A percentile compares a stretch with the other conserved stretches of the same genome.
These are phyloP conservation scores for Actinemys pallida DNA, from an alignment of 2,113 vertebrate species.

Conservation along the genomic window DNA sequence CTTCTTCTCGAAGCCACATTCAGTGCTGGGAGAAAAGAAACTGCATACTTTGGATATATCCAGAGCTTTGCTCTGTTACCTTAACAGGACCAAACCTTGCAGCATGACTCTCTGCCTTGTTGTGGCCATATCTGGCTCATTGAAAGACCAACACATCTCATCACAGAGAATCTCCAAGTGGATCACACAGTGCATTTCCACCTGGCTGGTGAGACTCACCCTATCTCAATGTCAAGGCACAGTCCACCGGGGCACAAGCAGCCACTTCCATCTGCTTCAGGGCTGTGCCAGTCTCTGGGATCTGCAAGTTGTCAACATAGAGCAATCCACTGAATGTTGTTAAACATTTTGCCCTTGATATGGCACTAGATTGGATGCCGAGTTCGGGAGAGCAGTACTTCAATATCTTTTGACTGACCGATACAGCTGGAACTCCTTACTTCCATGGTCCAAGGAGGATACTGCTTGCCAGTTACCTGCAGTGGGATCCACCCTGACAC, in stretches of 20 bases:
- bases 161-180: not conserved
- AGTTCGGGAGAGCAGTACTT: too few species aligned
- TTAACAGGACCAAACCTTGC: not conserved
- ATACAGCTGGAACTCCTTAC: too few species aligned
- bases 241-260: not conserved
- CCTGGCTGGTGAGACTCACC: not conserved
- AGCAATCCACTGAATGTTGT: too few species aligned
- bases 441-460: too few species aligned
- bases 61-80: not conserved
- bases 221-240: not conserved
- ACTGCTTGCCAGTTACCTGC: too few species aligned
- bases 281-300: too few species aligned
- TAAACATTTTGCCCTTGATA: too few species aligned
- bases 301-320: too few species aligned
- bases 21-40: not conserved
- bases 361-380: too few species aligned
- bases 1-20: not conserved
- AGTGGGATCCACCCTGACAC: too few species aligned
- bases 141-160: not conserved
- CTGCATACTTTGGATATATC: not conserved
- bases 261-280: not conserved
- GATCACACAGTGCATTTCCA: not conserved
- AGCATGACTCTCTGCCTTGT: not conserved
- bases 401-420: too few species aligned
- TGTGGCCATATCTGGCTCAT: not conserved